phyloP scores from a whole-genome alignment of 2,113 vertebrate genomes.

The Mormyrus iriodes region DNA sequence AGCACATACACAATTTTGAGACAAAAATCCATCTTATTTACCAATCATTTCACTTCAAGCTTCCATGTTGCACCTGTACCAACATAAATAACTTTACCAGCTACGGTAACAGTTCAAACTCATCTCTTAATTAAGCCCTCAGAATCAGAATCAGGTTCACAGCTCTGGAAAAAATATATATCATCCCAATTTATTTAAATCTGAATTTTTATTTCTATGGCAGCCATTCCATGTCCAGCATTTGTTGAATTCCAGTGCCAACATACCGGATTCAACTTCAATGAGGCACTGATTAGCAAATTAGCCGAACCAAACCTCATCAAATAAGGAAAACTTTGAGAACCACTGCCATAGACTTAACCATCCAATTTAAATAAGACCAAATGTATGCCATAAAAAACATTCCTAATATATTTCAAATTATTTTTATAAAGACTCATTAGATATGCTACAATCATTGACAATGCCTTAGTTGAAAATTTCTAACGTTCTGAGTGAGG shows the following conservation, averaged over 20 bases:
- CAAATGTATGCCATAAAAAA: background rate
- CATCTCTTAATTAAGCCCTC: background rate
- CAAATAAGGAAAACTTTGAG: background rate
- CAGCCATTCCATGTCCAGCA: background rate
- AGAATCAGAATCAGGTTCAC: background rate
- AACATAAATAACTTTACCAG: background rate
- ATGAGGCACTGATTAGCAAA: background rate
- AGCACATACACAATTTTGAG: background rate
- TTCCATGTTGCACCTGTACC: background rate
- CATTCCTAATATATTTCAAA: background rate
- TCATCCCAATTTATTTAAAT: background rate
- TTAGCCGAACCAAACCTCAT: background rate
- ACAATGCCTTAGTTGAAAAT: background rate
- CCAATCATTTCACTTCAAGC: background rate
- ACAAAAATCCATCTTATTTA: background rate
- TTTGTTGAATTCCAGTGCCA: background rate
- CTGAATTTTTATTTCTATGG: background rate
- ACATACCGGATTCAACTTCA: background rate
- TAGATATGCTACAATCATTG: background rate
- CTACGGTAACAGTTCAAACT: background rate
- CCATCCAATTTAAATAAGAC: background rate
- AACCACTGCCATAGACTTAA: background rate
- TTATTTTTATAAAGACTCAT: background rate
- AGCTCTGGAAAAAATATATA: background rate
- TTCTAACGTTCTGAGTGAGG: background rate